Percentiles rank a stretch among this genome's conserved stretches.
phyloP scores from a whole-genome alignment of 2,888 invertebrate genomes.

The Adelognathus sp. region DNA sequence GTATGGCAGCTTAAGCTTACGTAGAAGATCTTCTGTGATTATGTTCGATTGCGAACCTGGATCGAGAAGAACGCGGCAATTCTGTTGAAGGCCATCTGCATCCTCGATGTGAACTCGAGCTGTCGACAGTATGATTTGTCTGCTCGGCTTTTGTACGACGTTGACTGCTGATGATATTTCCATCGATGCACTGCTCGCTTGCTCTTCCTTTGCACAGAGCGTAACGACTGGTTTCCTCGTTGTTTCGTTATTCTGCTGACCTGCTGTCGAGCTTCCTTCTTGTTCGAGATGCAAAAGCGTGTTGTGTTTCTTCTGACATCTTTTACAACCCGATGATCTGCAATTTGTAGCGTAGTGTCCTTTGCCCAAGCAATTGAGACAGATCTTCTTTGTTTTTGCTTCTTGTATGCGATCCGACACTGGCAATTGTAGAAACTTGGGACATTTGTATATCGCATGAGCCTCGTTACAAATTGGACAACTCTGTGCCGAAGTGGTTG shows the following conservation, averaged over 20 bases:
- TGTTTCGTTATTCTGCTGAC: background rate
- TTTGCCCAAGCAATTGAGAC: constrained; percentile 43
- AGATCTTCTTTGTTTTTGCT: constrained; percentile 22
- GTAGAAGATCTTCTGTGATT: constrained; percentile 35
- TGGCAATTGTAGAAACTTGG: constrained; percentile 30
- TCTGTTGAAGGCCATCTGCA: background rate
- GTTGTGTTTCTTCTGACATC: too few species aligned
- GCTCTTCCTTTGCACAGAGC: background rate
- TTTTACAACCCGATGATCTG: constrained; percentile 53
- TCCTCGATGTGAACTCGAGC: constrained; percentile 14
- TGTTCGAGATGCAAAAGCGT: constrained; percentile 48
- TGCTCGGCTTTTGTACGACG: constrained; percentile 15
- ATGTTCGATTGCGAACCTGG: constrained; percentile 45
- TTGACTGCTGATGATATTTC: background rate
- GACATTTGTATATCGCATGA: constrained; percentile 26
- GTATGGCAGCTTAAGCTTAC: constrained; percentile 17
- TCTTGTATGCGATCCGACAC: constrained; percentile 10
- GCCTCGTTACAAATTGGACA: constrained; percentile 22
- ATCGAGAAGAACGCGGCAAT: constrained; percentile 47
- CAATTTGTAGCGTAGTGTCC: constrained; percentile 52
- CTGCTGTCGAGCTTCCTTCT: background rate
- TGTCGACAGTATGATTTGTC: constrained; percentile 29
- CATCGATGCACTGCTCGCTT: too few species aligned
- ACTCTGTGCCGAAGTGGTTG: background rate
- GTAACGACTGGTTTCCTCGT: background rate